Evolutionary conservation across 2,113 vertebrate genomes (phyloP).

Genomic region (Seriola quinqueradiata): DNA sequence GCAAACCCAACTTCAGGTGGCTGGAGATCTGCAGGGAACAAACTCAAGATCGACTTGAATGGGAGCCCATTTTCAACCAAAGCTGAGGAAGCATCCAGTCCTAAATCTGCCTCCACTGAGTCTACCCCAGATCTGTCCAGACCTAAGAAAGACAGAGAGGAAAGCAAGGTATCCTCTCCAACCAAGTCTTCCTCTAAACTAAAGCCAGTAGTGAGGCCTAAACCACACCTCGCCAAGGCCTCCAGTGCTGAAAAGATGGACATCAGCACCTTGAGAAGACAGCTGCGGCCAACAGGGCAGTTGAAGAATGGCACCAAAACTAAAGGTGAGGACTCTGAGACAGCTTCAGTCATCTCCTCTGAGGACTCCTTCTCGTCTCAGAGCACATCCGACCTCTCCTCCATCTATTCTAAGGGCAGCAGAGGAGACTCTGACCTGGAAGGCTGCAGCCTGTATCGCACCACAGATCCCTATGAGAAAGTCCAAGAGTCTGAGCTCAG

Average conservation of each 20-base stretch:
- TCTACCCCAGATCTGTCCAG: slow-evolving; percentile 81
- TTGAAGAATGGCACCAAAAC: slow-evolving; percentile 91
- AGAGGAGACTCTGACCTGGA: slow-evolving; percentile 87
- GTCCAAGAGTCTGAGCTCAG: slow-evolving; percentile 95
- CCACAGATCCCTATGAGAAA: slow-evolving; percentile 94
- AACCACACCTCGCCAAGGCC: slow-evolving; percentile 92
- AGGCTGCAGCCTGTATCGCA: slow-evolving; percentile 85
- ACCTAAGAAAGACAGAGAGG: slow-evolving; percentile 86
- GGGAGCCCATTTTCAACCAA: slow-evolving; percentile 80
- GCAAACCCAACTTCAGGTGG: slow-evolving; percentile 83
- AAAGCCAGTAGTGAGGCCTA: slow-evolving; percentile 95
- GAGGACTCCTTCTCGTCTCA: slow-evolving; percentile 90
- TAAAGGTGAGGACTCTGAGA: slow-evolving; percentile 93
- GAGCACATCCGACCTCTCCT: slow-evolving; percentile 91
- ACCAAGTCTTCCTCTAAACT: slow-evolving; percentile 87
- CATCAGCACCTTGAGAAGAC: slow-evolving; percentile 95
- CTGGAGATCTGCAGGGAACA: slow-evolving; percentile 87
- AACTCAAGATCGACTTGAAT: slow-evolving; percentile 87
- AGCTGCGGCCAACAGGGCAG: slow-evolving; percentile 94
- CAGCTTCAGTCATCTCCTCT: slow-evolving; percentile 88
- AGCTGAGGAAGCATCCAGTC: slow-evolving; percentile 84
- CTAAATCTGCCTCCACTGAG: slow-evolving; percentile 89
- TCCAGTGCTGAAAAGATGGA: slow-evolving; percentile 96
- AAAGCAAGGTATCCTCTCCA: slow-evolving; percentile 80
- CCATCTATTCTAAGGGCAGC: slow-evolving; percentile 88